Base-by-base conservation (phyloP, 2,888 invertebrate species). In the Chloroclystis v-ata region DNA sequence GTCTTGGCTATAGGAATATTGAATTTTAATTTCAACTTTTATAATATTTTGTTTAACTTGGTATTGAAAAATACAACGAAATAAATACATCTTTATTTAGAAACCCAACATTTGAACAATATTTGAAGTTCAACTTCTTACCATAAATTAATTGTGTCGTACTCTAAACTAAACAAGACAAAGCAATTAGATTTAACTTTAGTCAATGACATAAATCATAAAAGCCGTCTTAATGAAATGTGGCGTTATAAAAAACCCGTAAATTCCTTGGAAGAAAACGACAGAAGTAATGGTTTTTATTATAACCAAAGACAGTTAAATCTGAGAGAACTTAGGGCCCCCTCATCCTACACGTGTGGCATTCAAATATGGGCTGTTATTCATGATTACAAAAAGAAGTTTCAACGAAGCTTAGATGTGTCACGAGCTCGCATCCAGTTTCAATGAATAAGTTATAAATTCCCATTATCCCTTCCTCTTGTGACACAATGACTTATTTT, bases 261-360 rank as follows among this genome's bases (percentile, higher is more conserved):
- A 46, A 50, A 38, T 42, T 24, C 25, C 30, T 26, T 13, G 44
- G 41, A 41, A 43, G 28, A 43, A 43, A 42, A 14, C 30, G 35
- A 20, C 29, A 7, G 29, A 26, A 25, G 8, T 55, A 11, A 35
- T 35, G 35, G 35, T n/a, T 35, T 16, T 35, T 35, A 20, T 47
- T 53, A 49, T 52, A 46, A 38, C 30, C 35, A 44, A 37, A 33
- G 52, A 46, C 47, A 51, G 55, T 56, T 49, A 51, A 55, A 37
- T 54, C 43, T 52, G 32, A 43, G 47, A 53, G 42, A 35, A n/a
- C n/a, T n/a, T 43, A 28, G 20, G 48, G 45, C 38, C 48, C 52
- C 54, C 45, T 51, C 53, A 42, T 43, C 54, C 54, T 49, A 59
- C 56, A 56, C 59, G 54, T 54, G 59, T 54, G 41, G 9, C 40